phyloP scores from a whole-genome alignment of 2,888 invertebrate species.

The Hanleya hanleyi region DNA sequence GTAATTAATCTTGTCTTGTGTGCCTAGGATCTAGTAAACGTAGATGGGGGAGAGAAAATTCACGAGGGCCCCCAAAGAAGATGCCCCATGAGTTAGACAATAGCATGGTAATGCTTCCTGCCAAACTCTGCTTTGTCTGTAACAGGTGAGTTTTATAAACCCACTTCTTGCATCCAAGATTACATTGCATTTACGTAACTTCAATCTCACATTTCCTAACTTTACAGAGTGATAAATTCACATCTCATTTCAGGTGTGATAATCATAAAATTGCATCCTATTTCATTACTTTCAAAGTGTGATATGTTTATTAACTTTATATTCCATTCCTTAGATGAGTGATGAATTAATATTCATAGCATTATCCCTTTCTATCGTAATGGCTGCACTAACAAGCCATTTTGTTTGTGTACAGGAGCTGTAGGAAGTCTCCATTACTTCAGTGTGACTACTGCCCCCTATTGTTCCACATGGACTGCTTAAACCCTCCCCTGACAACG shows the following conservation, averaged over 20 bases:
- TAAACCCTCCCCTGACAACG: slow-evolving; percentile 92
- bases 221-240: too few relatives aligned
- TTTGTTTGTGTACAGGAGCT: slow-evolving; percentile 82
- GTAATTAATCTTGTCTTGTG: background rate
- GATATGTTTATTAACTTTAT: too few relatives aligned
- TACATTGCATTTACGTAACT: too few relatives aligned
- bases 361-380: too few relatives aligned
- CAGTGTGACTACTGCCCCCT: slow-evolving; percentile 96
- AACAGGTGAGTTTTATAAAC: slow-evolving; percentile 77
- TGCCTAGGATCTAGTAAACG: slow-evolving; percentile 71
- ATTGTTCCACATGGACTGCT: slow-evolving; percentile 93
- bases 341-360: too few relatives aligned
- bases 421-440: slow-evolving; percentile 87
- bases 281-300: too few relatives aligned
- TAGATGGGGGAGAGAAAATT: slow-evolving; percentile 54
- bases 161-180: too few relatives aligned
- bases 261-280: too few relatives aligned
- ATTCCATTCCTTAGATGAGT: too few relatives aligned
- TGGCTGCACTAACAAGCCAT: too few relatives aligned
- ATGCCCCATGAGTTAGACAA: slow-evolving; percentile 78
- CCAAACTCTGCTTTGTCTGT: slow-evolving; percentile 89
- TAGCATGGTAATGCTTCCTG: slow-evolving; percentile 86
- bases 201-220: too few relatives aligned
- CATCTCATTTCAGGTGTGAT: too few relatives aligned
- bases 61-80: slow-evolving; percentile 64